Conservation (phyloP, 2,797 vertebrate species). For the Pseudomugil tenellus region DNA sequence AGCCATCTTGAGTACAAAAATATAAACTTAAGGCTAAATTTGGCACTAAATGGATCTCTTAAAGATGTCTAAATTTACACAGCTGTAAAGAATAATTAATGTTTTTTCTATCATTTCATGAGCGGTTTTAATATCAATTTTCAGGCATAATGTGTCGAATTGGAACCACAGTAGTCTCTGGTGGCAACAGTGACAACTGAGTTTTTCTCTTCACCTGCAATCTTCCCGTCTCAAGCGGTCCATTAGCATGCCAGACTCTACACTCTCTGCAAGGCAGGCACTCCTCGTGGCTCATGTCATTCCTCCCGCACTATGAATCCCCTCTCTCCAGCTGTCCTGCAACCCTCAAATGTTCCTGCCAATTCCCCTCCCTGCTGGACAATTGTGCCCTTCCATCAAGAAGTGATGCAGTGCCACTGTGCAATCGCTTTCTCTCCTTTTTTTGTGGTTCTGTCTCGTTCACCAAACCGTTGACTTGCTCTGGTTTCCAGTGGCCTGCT, state of each 20-base stretch:
- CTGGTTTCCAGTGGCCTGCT: slow-evolving; percentile 47
- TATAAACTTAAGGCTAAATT: not conserved
- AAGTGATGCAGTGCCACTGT: slow-evolving; percentile 27
- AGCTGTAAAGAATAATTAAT: not conserved
- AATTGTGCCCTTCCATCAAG: slow-evolving; percentile 25
- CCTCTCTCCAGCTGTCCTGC: slow-evolving; percentile 26
- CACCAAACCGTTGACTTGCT: slow-evolving; percentile 36
- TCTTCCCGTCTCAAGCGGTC: slow-evolving; percentile 32
- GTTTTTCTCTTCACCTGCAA: slow-evolving; percentile 20
- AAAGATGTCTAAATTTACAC: not conserved
- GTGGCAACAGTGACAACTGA: slow-evolving; percentile 26
- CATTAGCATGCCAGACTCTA: slow-evolving; percentile 51
- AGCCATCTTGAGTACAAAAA: not conserved
- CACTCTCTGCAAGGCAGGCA: slow-evolving; percentile 32
- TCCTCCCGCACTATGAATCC: slow-evolving; percentile 29
- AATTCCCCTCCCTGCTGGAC: slow-evolving; percentile 58
- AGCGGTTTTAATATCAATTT: slow-evolving; percentile 3
- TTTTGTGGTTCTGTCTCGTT: slow-evolving; percentile 8
- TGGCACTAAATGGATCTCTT: not conserved
- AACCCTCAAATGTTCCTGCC: slow-evolving; percentile 26
- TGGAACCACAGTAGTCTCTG: slow-evolving; percentile 19
- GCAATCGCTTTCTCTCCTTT: slow-evolving; percentile 28
- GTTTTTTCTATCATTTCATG: not conserved
- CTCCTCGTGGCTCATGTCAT: slow-evolving; percentile 31
- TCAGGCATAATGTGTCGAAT: slow-evolving; percentile 20